phyloP scores from a whole-genome alignment of 2,113 vertebrate species.

The Mirounga angustirostris region DNA sequence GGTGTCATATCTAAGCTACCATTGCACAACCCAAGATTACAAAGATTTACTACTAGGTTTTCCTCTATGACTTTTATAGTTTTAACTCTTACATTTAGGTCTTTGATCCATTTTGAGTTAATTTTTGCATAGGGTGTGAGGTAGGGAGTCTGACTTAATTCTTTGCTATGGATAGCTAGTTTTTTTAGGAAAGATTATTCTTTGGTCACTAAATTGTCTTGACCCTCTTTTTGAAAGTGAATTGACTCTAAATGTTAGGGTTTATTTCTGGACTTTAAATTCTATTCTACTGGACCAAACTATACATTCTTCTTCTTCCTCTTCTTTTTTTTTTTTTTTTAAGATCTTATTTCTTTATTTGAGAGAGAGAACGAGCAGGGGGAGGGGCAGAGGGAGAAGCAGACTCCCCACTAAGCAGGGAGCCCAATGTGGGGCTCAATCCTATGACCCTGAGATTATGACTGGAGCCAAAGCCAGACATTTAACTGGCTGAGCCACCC shows the following conservation, averaged over 20 bases:
- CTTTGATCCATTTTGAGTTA: background rate
- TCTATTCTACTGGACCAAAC: background rate
- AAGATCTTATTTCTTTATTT: background rate
- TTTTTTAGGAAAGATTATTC: background rate
- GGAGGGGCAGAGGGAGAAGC: background rate
- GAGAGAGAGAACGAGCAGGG: background rate
- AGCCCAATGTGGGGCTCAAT: background rate
- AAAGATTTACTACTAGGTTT: background rate
- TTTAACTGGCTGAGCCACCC: background rate
- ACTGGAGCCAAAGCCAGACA: background rate
- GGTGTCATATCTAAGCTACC: background rate
- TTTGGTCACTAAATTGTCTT: background rate
- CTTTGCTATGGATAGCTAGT: background rate
- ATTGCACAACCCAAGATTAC: background rate
- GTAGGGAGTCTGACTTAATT: background rate
- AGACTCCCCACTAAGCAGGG: background rate
- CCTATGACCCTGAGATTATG: background rate
- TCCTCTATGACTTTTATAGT: background rate
- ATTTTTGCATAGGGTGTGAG: background rate
- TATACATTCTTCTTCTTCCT: background rate
- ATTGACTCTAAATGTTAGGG: background rate
- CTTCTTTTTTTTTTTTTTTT: background rate
- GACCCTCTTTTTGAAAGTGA: background rate
- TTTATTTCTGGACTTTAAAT: background rate
- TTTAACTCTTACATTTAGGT: background rate